Conservation (phyloP, 2,797 vertebrate genomes). For the Thalassophryne amazonica region DNA sequence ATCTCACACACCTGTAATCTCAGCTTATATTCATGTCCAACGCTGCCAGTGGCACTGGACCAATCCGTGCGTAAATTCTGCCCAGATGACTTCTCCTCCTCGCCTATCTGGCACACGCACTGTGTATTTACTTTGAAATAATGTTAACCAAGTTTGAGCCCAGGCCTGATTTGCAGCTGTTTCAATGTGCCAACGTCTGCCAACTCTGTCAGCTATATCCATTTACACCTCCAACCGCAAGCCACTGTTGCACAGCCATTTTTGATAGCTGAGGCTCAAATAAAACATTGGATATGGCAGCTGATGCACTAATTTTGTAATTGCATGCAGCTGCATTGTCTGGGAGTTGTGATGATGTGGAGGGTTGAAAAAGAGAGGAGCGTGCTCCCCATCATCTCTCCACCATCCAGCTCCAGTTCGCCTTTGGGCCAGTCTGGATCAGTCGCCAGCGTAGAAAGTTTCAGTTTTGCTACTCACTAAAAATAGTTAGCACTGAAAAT, state of each 20-base stretch:
- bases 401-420: slow-evolving; percentile 34
- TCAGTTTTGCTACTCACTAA: too few species aligned
- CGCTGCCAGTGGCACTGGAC: slow-evolving; percentile 18
- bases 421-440: slow-evolving; percentile 23
- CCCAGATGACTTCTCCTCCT: slow-evolving; percentile 58
- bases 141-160: slow-evolving; percentile 52
- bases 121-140: slow-evolving; percentile 60
- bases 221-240: slow-evolving; percentile 57
- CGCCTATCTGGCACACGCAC: slow-evolving; percentile 29
- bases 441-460: slow-evolving; percentile 19
- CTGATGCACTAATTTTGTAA: slow-evolving; percentile 68
- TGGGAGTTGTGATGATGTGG: slow-evolving; percentile 53
- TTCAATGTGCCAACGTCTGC: slow-evolving; percentile 48
- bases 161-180: slow-evolving; percentile 44
- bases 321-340: slow-evolving; percentile 63
- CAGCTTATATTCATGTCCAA: slow-evolving; percentile 38
- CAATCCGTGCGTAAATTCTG: slow-evolving; percentile 44
- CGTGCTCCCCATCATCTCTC: slow-evolving; percentile 21
- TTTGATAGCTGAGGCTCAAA: slow-evolving; percentile 46
- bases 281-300: slow-evolving; percentile 58
- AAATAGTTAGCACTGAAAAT: too few species aligned
- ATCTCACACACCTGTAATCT: slow-evolving; percentile 53
- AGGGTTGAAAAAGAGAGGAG: slow-evolving; percentile 19
- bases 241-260: slow-evolving; percentile 44
- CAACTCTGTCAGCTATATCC: slow-evolving; percentile 55